These are phyloP conservation scores for Pantelozetes paolii DNA, from an alignment of 2,888 invertebrate genomes.

Conservation along the genomic window DNA sequence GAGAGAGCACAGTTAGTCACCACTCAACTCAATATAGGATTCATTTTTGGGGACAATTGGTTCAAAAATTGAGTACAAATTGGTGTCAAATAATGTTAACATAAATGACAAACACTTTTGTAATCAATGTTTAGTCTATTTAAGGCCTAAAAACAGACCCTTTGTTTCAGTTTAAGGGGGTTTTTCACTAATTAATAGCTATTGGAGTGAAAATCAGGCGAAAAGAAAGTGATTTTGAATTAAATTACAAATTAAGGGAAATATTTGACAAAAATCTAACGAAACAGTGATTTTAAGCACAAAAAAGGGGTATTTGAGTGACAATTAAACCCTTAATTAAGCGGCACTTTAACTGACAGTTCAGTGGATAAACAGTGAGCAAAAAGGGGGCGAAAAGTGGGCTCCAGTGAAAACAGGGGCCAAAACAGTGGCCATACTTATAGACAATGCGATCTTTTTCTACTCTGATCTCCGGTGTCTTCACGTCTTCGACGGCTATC, in stretches of 20 bases:
- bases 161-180: too few species aligned
- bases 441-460: conserved; percentile 65
- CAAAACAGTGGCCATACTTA: conserved; percentile 54
- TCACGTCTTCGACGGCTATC: conserved; percentile 82
- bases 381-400: conserved; percentile 17
- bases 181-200: too few species aligned
- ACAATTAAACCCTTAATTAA: conserved; percentile 28
- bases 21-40: conserved; percentile 47
- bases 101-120: conserved; percentile 13
- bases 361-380: background rate
- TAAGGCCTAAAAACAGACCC: too few species aligned
- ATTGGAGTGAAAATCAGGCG: too few species aligned
- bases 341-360: background rate
- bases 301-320: conserved; percentile 15
- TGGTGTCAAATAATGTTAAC: background rate
- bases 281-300: too few species aligned
- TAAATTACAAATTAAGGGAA: background rate
- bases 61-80: background rate
- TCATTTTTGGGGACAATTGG: conserved; percentile 40
- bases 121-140: background rate
- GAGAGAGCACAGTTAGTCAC: background rate
- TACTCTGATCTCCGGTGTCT: conserved; percentile 72
- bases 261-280: background rate
- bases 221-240: background rate
- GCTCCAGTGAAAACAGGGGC: too few species aligned